These are phyloP conservation scores for Troides aeacus DNA, from an alignment of 2,888 invertebrate species.

Conservation along the genomic window DNA sequence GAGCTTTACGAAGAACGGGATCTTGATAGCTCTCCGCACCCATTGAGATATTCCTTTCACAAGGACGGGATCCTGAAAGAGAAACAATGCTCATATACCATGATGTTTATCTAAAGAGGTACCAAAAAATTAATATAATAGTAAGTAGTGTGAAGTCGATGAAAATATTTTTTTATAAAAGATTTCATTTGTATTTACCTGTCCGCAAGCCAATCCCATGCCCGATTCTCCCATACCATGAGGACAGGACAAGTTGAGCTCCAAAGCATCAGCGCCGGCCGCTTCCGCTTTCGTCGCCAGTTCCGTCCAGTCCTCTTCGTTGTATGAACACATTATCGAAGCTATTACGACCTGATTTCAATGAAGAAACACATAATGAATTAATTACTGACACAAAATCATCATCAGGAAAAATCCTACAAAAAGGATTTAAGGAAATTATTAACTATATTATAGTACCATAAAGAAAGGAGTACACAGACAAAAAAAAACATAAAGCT, in stretches of 20 bases:
- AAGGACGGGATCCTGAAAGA: conserved; percentile 86
- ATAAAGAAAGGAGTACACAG: no score
- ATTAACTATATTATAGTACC: no score
- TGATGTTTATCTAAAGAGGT: no score
- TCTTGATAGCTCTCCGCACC: conserved; percentile 91
- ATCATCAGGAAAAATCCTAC: no score
- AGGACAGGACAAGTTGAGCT: conserved; percentile 97
- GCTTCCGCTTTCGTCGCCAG: conserved; percentile 87
- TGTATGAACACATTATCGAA: conserved; percentile 96
- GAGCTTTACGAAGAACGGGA: conserved; percentile 98
- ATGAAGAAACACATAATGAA: no score
- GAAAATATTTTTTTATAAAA: no score
- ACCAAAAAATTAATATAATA: neutral
- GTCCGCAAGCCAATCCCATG: conserved; percentile 99
- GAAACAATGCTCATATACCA: neutral
- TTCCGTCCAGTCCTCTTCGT: conserved; percentile 92
- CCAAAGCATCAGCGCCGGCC: conserved; percentile 96
- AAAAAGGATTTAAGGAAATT: no score
- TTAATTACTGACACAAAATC: no score
- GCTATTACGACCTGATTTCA: conserved; percentile 89
- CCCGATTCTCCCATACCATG: conserved; percentile 99
- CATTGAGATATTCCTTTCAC: conserved; percentile 94
- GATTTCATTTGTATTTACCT: conserved; percentile 76
- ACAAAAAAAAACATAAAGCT: no score
- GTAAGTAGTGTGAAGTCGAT: neutral